These are phyloP conservation scores for Sebastes taczanowskii DNA, from an alignment of 2,797 vertebrate genomes.

Conservation along the genomic window DNA sequence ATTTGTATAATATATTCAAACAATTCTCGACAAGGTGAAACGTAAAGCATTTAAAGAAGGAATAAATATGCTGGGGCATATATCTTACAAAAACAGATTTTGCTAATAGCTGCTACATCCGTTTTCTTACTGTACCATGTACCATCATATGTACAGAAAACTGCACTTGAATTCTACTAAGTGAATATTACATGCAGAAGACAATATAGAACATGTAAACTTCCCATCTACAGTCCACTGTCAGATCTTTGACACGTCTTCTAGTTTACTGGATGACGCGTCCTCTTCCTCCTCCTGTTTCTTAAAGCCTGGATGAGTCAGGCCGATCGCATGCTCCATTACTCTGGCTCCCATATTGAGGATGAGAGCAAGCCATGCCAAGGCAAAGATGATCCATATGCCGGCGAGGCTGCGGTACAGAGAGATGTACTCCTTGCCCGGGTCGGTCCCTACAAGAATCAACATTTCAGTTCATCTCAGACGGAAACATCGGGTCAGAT, in stretches of 20 bases:
- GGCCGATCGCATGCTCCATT: constrained; percentile 79
- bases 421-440: constrained; percentile 79
- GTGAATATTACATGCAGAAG: background rate
- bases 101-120: background rate
- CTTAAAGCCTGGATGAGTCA: constrained; percentile 62
- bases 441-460: constrained; percentile 72
- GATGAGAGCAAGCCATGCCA: constrained; percentile 82
- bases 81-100: background rate
- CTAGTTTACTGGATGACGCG: constrained; percentile 57
- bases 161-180: background rate
- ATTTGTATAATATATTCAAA: background rate
- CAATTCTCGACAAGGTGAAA: background rate
- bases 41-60: background rate
- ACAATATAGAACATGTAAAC: background rate
- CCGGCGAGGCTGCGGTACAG: constrained; percentile 82
- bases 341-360: constrained; percentile 80
- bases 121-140: background rate
- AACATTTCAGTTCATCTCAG: background rate
- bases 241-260: constrained; percentile 67
- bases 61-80: background rate
- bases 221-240: background rate
- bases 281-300: constrained; percentile 61
- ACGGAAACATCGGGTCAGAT: background rate
- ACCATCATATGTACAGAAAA: background rate
- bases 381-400: constrained; percentile 82